A percentile compares a stretch with the other conserved stretches of the same genome.
Evolutionary conservation across 2,113 vertebrate genomes (phyloP).

Genomic region (Tragelaphus scriptus): DNA sequence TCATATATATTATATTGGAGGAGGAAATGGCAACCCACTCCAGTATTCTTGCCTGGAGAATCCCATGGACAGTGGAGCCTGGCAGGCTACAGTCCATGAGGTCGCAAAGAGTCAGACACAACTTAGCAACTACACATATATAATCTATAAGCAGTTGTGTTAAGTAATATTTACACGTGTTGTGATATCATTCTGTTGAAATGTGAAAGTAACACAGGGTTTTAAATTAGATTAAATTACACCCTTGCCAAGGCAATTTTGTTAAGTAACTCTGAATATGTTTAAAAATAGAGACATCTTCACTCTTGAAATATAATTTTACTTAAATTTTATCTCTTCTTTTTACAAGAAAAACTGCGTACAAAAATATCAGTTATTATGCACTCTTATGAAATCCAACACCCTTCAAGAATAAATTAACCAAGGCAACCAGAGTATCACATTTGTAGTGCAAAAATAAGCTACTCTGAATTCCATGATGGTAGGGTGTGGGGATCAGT

Average conservation of each 20-base stretch:
- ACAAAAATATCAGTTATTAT: not conserved
- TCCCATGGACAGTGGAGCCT: not conserved
- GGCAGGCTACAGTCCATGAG: not conserved
- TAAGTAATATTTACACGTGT: conserved; percentile 14
- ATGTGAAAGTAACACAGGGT: not conserved
- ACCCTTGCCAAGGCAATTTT: not conserved
- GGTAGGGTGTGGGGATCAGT: not conserved
- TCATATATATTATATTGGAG: not conserved
- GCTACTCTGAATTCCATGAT: not conserved
- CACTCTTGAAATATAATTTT: not conserved
- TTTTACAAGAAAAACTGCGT: not conserved
- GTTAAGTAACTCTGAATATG: not conserved
- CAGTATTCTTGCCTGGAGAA: not conserved
- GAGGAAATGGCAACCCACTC: not conserved
- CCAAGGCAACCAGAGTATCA: not conserved
- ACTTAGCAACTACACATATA: not conserved
- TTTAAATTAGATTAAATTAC: conserved; percentile 5
- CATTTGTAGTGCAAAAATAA: not conserved
- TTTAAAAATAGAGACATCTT: not conserved
- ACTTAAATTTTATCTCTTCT: not conserved
- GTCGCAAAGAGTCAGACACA: not conserved
- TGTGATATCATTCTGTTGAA: not conserved
- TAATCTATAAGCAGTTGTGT: not conserved
- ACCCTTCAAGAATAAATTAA: not conserved
- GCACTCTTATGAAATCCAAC: not conserved